Evolutionary conservation across 2,113 vertebrate genomes (phyloP).

Genomic region (Hipposideros armiger): DNA sequence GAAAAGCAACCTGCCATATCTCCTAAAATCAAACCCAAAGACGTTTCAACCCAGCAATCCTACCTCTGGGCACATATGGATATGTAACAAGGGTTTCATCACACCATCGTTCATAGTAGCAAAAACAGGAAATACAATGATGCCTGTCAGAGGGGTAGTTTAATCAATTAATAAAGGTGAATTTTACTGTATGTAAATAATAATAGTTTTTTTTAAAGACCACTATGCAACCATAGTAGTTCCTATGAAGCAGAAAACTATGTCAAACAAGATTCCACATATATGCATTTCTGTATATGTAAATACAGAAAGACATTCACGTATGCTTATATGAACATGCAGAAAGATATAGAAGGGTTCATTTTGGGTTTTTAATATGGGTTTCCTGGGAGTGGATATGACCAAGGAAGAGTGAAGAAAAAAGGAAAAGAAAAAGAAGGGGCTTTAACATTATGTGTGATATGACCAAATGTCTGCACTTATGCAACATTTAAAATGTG

Average conservation of each 20-base stretch:
- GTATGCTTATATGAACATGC: not conserved
- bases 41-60: not conserved
- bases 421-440: not conserved
- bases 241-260: not conserved
- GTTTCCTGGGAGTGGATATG: not conserved
- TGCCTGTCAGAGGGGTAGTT: not conserved
- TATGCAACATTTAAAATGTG: not conserved
- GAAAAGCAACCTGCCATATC: not conserved
- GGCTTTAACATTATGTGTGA: not conserved
- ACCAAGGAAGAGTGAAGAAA: not conserved
- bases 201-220: not conserved
- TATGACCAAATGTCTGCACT: not conserved
- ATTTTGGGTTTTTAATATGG: not conserved
- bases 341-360: not conserved
- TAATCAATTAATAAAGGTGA: not conserved
- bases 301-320: not conserved
- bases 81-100: not conserved
- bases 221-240: not conserved
- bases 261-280: not conserved
- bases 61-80: not conserved
- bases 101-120: not conserved
- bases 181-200: not conserved
- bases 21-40: constrained; percentile 20
- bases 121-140: not conserved
- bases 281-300: not conserved